These are phyloP conservation scores for Pterostichus madidus DNA, from an alignment of 2,888 invertebrate genomes.

Conservation along the genomic window DNA sequence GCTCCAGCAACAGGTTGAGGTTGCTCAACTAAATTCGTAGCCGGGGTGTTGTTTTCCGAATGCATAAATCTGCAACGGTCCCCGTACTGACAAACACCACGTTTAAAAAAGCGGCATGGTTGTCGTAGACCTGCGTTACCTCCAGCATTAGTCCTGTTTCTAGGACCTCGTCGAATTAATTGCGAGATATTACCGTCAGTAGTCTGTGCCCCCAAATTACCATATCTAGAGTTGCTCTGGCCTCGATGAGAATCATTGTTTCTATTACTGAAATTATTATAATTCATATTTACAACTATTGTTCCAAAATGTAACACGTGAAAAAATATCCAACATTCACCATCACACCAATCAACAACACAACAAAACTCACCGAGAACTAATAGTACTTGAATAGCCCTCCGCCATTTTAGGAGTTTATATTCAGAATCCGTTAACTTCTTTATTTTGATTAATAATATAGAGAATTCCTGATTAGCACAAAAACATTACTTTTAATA, in stretches of 20 bases:
- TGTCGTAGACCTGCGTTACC: constrained; percentile 7
- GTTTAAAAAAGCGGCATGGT: constrained; percentile 65
- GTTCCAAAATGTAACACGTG: not conserved
- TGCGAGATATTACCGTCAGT: constrained; percentile 24
- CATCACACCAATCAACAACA: constrained; percentile 8
- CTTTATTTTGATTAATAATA: constrained; percentile 7
- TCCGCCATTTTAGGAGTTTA: constrained; percentile 64
- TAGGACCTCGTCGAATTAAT: constrained; percentile 38
- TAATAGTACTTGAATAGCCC: constrained; percentile 53
- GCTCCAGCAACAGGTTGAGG: constrained; percentile 35
- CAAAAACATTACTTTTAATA: constrained; percentile 32
- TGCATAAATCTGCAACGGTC: constrained; percentile 65
- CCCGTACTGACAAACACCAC: constrained; percentile 65
- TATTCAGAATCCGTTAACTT: not conserved
- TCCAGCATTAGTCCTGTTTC: constrained; percentile 10
- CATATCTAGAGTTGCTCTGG: constrained; percentile 34
- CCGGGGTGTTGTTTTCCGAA: not conserved
- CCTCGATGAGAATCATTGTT: constrained; percentile 25
- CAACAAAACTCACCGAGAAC: constrained; percentile 54
- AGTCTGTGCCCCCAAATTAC: constrained; percentile 10
- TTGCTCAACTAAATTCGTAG: not conserved
- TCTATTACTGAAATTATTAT: constrained; percentile 31
- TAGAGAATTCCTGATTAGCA: constrained; percentile 1
- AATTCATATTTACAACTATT: not conserved
- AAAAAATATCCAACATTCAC: not conserved